A percentile compares a stretch with the other conserved stretches of the same genome.
Evolutionary conservation across 2,113 vertebrate species (phyloP).

Genomic region (Dasyornis broadbenti): DNA sequence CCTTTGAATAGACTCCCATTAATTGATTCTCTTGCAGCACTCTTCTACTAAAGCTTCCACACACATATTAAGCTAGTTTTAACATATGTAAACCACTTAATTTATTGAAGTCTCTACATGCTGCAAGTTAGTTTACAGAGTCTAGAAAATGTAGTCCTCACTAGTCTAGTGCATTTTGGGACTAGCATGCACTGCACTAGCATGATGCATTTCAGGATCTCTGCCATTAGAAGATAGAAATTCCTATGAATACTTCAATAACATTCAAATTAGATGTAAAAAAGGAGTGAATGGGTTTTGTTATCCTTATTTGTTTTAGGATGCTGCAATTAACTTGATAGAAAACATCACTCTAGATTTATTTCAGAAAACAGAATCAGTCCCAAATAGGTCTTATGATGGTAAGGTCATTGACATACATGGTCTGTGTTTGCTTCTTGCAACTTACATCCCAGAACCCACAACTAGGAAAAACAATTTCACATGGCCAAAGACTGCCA

Average conservation of each 20-base stretch:
- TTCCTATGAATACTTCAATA: not conserved
- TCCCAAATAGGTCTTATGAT: not conserved
- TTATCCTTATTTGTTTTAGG: not conserved
- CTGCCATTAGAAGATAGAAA: not conserved
- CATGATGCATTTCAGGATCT: not conserved
- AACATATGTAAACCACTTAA: not conserved
- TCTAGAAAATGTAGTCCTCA: not conserved
- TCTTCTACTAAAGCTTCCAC: not conserved
- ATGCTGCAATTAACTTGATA: not conserved
- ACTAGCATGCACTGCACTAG: too few relatives aligned
- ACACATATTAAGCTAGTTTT: not conserved
- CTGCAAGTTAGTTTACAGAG: not conserved
- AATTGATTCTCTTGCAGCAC: not conserved
- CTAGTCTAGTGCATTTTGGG: too few relatives aligned
- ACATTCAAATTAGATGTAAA: not conserved
- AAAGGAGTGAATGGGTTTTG: not conserved
- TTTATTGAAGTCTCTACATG: not conserved
- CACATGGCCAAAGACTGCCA: not conserved
- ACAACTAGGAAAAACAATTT: not conserved
- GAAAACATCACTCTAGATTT: not conserved
- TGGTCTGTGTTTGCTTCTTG: not conserved
- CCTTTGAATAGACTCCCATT: not conserved
- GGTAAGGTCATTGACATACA: not conserved
- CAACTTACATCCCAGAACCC: not conserved
- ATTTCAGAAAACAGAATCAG: not conserved